Evolutionary conservation across 2,113 vertebrate species (phyloP), one percentile per base, ranked within the genome.

Genomic region (Hemiscyllium ocellatum): DNA sequence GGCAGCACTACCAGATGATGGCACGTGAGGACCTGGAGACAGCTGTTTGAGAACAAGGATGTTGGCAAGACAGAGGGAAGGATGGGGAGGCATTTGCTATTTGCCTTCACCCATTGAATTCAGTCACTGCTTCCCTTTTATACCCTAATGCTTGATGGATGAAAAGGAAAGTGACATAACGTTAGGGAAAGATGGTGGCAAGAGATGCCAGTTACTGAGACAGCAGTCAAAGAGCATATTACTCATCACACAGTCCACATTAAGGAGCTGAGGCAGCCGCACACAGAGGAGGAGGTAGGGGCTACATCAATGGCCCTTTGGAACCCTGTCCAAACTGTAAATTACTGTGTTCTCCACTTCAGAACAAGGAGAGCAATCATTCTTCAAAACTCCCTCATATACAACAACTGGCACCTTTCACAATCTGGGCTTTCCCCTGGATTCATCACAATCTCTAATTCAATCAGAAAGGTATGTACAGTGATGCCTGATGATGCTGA

Each of bases 1-100:
- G 97, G 89, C 98, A 97, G 72, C 98, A 97, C 95, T 97, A 97
- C 97, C 97, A 98, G 96, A 96, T 97, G 52, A 95, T 97, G 96
- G 96, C 97, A 86, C 98, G 98, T 0, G 99, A 99, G 96, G 99
- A 99, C 97, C 97, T 99, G 96, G 99, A 99, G 97, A 99, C 99
- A 0, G 99, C 99, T n/a, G 99, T 99, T 96, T 99, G 99, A 99
- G 76, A 96, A 89, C 96, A 95, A 96, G 95, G 96, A 0, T 0
- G 90, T 95, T 20, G 0, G 85, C 96, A 96, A 96, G 76, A 89
- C 96, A 95, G 8, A 8, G 10, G 8, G 86, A 8, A 33, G 8
- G 86, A 29, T 24, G 86, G 24, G 24, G 50, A 2, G 17, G 42
- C 5, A 13, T 56, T 61, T 15, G 52, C 89, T 91, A 1, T 91